These are phyloP conservation scores for Drymodes brunneopygia DNA, from an alignment of 2,113 vertebrate genomes.

Conservation along the genomic window DNA sequence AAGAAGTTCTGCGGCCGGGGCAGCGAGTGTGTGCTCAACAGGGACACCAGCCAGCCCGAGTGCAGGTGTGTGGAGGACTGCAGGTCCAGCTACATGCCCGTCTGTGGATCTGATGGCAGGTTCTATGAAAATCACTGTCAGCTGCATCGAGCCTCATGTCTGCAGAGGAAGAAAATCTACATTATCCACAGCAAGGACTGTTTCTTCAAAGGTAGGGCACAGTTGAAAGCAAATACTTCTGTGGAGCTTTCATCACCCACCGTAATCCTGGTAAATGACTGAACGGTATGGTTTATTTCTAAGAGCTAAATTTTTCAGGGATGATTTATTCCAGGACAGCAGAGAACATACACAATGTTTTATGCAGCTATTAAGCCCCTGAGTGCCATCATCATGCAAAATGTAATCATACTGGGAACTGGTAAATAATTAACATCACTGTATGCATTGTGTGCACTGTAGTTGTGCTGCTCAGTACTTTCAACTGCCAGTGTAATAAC, in stretches of 20 bases:
- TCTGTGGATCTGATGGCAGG: conserved; percentile 90
- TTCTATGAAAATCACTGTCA: conserved; percentile 96
- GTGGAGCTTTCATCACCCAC: neutral
- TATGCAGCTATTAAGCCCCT: neutral
- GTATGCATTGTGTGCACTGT: neutral
- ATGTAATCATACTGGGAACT: neutral
- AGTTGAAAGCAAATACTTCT: neutral
- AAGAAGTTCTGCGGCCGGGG: conserved; percentile 81
- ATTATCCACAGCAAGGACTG: conserved; percentile 89
- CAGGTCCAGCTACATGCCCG: conserved; percentile 83
- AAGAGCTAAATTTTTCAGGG: neutral
- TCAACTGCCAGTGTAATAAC: neutral
- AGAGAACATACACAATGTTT: neutral
- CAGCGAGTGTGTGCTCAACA: conserved; percentile 78
- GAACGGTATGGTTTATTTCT: neutral
- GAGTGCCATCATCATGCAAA: neutral
- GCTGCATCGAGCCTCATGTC: conserved; percentile 86
- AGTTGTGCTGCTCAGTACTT: neutral
- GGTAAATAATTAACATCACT: conserved; percentile 2
- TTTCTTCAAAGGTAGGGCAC: conserved; percentile 90
- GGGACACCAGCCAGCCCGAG: conserved; percentile 72
- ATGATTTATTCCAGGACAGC: neutral
- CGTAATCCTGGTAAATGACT: neutral
- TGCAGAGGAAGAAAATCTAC: conserved; percentile 81
- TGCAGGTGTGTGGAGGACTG: conserved; percentile 85